phyloP scores from a whole-genome alignment of 2,888 invertebrate genomes.

The Halictus ligatus region DNA sequence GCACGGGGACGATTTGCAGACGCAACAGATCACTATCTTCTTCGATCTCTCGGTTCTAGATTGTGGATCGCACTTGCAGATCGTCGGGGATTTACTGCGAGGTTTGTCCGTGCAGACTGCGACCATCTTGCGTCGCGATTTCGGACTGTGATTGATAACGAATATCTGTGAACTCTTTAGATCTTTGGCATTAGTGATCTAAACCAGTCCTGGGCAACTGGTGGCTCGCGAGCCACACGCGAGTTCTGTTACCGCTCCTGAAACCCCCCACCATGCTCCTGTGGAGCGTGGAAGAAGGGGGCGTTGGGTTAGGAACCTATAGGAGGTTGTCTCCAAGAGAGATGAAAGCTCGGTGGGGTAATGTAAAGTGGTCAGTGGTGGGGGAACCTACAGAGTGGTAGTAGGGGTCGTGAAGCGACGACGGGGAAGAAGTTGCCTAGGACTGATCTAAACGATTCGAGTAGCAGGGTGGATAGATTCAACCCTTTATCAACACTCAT shows the following conservation, averaged over 20 bases:
- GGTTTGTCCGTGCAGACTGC: slow-evolving; percentile 50
- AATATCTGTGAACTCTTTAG: neutral
- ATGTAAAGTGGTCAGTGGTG: too few relatives aligned
- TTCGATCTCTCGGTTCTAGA: slow-evolving; percentile 43
- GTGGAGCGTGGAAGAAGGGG: too few relatives aligned
- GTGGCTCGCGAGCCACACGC: too few relatives aligned
- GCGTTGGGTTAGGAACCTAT: too few relatives aligned
- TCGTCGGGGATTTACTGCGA: slow-evolving; percentile 59
- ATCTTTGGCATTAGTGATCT: neutral
- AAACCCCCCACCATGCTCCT: too few relatives aligned
- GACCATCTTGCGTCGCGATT: slow-evolving; percentile 34
- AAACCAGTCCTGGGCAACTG: neutral
- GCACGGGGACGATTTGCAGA: slow-evolving; percentile 70
- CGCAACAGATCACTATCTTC: slow-evolving; percentile 56
- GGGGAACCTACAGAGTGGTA: too few relatives aligned
- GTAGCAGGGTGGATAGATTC: neutral
- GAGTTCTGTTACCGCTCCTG: too few relatives aligned
- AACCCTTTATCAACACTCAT: neutral
- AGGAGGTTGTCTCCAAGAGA: too few relatives aligned
- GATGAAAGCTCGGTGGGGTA: too few relatives aligned
- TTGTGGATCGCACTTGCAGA: slow-evolving; percentile 54
- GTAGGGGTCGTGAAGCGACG: too few relatives aligned
- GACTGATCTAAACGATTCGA: too few relatives aligned
- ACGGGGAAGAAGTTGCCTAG: too few relatives aligned
- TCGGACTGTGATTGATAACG: slow-evolving; percentile 35